Percentiles rank a stretch among this genome's conserved stretches.
Conservation (phyloP, 2,888 invertebrate genomes). For the Vesta saturnalis region DNA sequence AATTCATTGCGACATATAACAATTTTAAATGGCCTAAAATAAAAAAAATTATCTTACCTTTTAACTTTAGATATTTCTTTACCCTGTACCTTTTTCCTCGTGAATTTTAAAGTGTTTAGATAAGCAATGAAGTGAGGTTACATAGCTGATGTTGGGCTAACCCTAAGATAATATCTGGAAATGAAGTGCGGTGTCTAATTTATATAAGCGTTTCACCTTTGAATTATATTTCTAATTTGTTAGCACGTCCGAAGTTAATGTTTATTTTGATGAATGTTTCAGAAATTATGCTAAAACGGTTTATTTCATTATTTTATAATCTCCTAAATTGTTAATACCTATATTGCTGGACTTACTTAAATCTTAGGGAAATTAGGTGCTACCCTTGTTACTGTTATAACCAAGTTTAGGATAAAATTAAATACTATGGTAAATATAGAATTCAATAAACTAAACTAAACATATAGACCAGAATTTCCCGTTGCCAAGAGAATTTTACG, state of each 20-base stretch:
- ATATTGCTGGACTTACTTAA: too few relatives aligned
- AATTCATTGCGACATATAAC: background rate
- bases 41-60: background rate
- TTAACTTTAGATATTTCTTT: background rate
- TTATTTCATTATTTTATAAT: too few relatives aligned
- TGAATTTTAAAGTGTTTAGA: constrained; percentile 20
- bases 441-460: too few relatives aligned
- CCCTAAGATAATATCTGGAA: constrained; percentile 34
- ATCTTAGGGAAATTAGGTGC: too few relatives aligned
- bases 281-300: background rate
- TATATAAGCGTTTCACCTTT: constrained; percentile 27
- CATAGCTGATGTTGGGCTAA: constrained; percentile 15
- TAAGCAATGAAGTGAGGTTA: constrained; percentile 17
- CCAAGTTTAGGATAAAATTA: too few relatives aligned
- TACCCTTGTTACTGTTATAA: too few relatives aligned
- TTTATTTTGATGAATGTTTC: constrained; percentile 26
- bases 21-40: background rate
- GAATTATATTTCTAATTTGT: constrained; percentile 26
- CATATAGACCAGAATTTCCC: too few relatives aligned
- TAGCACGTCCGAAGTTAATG: constrained; percentile 9
- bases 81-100: constrained; percentile 19
- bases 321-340: too few relatives aligned
- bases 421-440: too few relatives aligned
- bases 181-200: constrained; percentile 29
- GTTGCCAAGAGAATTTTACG: too few relatives aligned